Evolutionary conservation across 2,797 vertebrate genomes (phyloP).

Genomic region (Acanthurus tractus): DNA sequence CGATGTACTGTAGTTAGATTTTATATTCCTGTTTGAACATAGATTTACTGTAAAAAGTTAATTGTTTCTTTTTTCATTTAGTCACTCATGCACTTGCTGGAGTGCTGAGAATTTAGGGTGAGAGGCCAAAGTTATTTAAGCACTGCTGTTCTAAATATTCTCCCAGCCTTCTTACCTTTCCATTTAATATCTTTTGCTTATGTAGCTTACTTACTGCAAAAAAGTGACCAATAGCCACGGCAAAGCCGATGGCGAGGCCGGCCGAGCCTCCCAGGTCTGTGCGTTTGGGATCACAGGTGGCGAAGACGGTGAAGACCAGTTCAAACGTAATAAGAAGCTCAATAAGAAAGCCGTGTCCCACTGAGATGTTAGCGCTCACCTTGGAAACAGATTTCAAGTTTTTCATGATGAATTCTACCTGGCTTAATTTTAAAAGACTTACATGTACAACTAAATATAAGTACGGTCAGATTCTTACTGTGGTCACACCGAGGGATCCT

Average conservation of each 20-base stretch:
- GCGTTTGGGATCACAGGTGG: constrained; percentile 94
- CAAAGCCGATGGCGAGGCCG: constrained; percentile 92
- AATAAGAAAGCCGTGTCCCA: constrained; percentile 92
- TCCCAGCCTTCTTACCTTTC: background rate
- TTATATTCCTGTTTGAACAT: background rate
- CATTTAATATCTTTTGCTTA: background rate
- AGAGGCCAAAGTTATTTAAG: background rate
- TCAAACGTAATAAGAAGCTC: constrained; percentile 96
- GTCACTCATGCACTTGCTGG: background rate
- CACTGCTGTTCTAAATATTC: constrained; percentile 17
- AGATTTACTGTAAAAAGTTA: background rate
- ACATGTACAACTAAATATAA: background rate
- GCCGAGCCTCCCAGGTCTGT: constrained; percentile 92
- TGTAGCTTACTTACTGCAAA: constrained; percentile 90
- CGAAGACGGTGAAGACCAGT: constrained; percentile 95
- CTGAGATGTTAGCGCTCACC: constrained; percentile 89
- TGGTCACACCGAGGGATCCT: constrained; percentile 90
- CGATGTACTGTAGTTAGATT: background rate
- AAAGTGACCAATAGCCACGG: constrained; percentile 95
- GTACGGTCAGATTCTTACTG: constrained; percentile 79
- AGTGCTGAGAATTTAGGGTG: background rate
- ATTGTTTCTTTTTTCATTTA: background rate
- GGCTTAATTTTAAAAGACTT: background rate
- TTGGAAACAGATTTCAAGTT: constrained; percentile 63
- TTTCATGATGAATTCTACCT: background rate